A percentile compares a stretch with the other conserved stretches of the same genome.
Conservation (phyloP, 2,797 vertebrate genomes). For the Gymnopithys bicolor region DNA sequence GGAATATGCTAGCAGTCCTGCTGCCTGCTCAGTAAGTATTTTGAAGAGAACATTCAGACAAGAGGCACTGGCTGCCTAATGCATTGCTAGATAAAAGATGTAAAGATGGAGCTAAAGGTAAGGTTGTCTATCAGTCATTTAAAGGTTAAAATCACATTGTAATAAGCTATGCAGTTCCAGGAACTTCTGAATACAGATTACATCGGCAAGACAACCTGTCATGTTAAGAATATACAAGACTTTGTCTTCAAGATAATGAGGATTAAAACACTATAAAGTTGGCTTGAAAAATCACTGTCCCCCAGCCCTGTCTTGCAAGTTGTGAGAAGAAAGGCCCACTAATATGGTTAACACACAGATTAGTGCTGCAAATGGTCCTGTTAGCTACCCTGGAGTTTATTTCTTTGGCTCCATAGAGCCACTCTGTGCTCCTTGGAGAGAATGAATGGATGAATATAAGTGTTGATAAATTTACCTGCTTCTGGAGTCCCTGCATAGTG, state of each 20-base stretch:
- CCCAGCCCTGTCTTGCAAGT: neutral
- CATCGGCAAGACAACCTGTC: neutral
- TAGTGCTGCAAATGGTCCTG: neutral
- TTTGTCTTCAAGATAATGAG: neutral
- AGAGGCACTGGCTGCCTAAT: neutral
- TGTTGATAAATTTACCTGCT: neutral
- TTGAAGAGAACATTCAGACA: neutral
- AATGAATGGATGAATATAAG: neutral
- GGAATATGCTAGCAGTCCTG: conserved; percentile 4
- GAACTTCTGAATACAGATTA: neutral
- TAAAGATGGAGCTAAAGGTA: neutral
- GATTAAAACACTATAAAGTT: neutral
- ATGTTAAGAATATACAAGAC: neutral
- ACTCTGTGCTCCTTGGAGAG: neutral
- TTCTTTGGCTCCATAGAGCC: neutral
- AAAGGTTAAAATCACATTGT: neutral
- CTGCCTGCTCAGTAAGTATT: neutral
- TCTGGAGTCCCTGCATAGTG: neutral
- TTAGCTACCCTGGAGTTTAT: neutral
- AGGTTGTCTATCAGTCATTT: neutral
- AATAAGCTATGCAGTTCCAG: neutral
- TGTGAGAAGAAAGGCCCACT: neutral
- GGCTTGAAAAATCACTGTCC: neutral
- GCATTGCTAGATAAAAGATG: neutral
- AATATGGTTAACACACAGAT: neutral